Percentiles rank a stretch among this genome's conserved stretches.
Evolutionary conservation across 2,888 invertebrate species (phyloP).

Genomic region (Morinoia aosen): DNA sequence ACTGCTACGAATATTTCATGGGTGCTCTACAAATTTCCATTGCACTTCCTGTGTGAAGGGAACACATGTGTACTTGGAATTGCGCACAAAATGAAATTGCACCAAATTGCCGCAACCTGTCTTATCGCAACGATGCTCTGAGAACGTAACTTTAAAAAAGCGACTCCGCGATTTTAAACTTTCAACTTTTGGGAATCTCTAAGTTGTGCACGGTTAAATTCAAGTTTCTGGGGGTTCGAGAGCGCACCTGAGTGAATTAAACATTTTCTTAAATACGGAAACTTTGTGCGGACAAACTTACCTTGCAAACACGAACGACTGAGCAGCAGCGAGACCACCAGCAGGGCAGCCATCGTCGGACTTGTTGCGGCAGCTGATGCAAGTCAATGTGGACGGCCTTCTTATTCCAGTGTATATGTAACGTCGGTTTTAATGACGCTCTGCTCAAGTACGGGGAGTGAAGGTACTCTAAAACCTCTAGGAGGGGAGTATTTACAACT

Average conservation of each 20-base stretch:
- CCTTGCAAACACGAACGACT: not conserved
- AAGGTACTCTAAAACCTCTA: not conserved
- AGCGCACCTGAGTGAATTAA: not conserved
- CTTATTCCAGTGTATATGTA: not conserved
- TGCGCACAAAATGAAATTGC: not conserved
- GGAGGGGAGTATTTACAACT: not conserved
- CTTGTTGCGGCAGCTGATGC: not conserved
- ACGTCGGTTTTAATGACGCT: not conserved
- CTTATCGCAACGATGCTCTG: not conserved
- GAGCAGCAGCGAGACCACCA: not conserved
- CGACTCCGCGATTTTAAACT: not conserved
- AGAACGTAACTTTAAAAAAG: not conserved
- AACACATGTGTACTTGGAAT: not conserved
- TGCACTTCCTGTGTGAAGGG: not conserved
- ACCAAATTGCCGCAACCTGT: not conserved
- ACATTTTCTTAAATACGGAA: not conserved
- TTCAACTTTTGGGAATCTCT: not conserved
- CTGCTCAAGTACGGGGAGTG: not conserved
- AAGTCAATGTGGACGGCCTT: not conserved
- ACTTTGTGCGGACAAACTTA: not conserved
- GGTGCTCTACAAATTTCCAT: too few relatives aligned
- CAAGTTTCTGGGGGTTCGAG: not conserved
- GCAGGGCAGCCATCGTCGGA: not conserved
- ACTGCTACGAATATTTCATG: not conserved
- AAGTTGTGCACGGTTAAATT: not conserved